Base-by-base conservation (phyloP, 2,113 vertebrate species). In the Boulengeromyrus knoepffleri region DNA sequence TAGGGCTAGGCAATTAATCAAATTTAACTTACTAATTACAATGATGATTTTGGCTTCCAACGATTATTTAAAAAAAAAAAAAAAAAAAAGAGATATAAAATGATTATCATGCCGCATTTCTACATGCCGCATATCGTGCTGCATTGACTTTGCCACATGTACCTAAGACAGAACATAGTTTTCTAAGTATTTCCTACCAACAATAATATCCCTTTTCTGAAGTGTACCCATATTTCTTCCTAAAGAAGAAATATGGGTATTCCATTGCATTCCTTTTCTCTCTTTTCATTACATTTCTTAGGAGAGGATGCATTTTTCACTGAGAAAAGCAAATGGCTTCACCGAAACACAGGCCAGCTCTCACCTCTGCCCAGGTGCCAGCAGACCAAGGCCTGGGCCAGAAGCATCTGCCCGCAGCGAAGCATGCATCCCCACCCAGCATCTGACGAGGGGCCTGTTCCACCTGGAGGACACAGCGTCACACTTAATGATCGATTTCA, bases 351-450 rank as follows among this genome's bases (percentile, higher is more conserved):
- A 70, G 31, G n/a, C 27, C 85, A 36, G 50, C 13, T 24, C 88
- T 88, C 94, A 98, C 97, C 97, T 95, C 97, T 94, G 90, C 97
- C 97, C 89, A 98, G 91, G 77, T 97, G 97, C 50, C 95, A 94
- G 93, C 96, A 97, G 74, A 98, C 89, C 91, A 98, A 92, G 84
- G 97, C 97, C 88, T 98, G 97, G 47, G 97, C 97, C 52, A 98
- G 97, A 93, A 98, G 97, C 97, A 98, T 98, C 96, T 98, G 97
- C 31, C 97, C 97, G 85, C 97, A 98, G 1, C 97, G 96, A 88
- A 98, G 93, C 97, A 98, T 98, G 86, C 97, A 98, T 90, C 97
- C 97, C 97, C 97, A 98, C 91, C 97, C 97, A 0, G 97, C 96
- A 88, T 98, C 97, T 0, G 97, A 97, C 0, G 97, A 97, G n/a